Percentiles rank a stretch among this genome's conserved stretches.
Evolutionary conservation across 1,140 invertebrate genomes (phyloP).

Genomic region (Fopius arisanus): DNA sequence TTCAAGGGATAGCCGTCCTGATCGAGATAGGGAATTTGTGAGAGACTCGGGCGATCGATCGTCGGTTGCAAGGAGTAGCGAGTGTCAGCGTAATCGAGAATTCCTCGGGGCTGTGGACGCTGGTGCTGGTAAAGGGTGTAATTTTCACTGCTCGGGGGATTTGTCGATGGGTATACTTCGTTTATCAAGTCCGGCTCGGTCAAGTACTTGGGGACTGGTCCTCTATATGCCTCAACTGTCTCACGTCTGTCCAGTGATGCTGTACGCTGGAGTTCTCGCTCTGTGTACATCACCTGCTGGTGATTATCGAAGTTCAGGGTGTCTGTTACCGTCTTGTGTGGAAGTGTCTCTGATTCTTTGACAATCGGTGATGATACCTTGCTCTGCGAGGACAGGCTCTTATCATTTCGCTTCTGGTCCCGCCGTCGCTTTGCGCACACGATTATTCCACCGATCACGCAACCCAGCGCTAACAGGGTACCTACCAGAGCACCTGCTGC

Average conservation of each 20-base stretch:
- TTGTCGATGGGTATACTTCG: conserved; percentile 51
- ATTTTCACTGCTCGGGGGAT: conserved; percentile 16
- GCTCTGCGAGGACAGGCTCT: conserved; percentile 48
- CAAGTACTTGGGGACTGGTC: conserved; percentile 51
- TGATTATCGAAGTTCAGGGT: conserved; percentile 35
- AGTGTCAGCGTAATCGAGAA: conserved; percentile 45
- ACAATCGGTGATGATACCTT: conserved; percentile 48
- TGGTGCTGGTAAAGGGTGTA: conserved; percentile 44
- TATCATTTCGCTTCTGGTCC: conserved; percentile 49
- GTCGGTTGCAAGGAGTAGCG: conserved; percentile 47
- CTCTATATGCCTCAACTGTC: conserved; percentile 42
- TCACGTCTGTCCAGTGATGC: conserved; percentile 48
- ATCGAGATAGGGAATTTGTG: conserved; percentile 66
- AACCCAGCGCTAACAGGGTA: conserved; percentile 51
- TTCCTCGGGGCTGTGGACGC: conserved; percentile 32
- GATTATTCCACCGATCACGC: conserved; percentile 51
- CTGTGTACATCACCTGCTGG: conserved; percentile 47
- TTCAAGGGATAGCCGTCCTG: conserved; percentile 81
- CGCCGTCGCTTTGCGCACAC: conserved; percentile 52
- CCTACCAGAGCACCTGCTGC: conserved; percentile 55
- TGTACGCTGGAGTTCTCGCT: conserved; percentile 46
- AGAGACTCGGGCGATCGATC: conserved; percentile 42
- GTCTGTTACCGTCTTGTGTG: conserved; percentile 18
- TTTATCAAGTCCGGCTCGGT: conserved; percentile 60
- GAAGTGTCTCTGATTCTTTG: conserved; percentile 41